Evolutionary conservation across 1,140 invertebrate genomes (phyloP).

Genomic region (Atta texana): DNA sequence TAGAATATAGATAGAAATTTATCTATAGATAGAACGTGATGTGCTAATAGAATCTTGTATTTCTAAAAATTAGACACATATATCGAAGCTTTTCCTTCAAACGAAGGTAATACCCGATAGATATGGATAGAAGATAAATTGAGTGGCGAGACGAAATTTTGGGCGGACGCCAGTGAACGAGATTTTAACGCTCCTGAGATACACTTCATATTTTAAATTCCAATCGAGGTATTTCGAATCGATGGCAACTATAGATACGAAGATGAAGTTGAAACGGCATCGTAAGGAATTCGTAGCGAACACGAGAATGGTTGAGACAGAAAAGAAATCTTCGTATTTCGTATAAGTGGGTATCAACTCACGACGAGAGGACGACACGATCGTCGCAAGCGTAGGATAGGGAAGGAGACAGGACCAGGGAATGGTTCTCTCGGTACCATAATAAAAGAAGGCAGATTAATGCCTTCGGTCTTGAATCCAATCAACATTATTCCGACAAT

Average conservation of each 20-base stretch:
- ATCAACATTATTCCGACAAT: constrained; percentile 86
- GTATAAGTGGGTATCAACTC: constrained; percentile 60
- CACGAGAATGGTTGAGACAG: constrained; percentile 19
- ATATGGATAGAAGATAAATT: too few species aligned
- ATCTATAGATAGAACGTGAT: constrained; percentile 1
- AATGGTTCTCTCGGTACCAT: constrained; percentile 75
- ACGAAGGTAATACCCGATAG: constrained; percentile 22
- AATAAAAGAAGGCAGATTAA: constrained; percentile 86
- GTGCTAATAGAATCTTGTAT: not conserved
- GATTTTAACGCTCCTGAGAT: constrained; percentile 46
- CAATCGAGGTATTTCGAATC: constrained; percentile 46
- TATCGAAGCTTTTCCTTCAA: not conserved
- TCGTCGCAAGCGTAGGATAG: not conserved
- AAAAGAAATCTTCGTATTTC: constrained; percentile 57
- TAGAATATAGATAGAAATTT: not conserved
- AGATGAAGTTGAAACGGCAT: constrained; percentile 13
- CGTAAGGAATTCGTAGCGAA: not conserved
- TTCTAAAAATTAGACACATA: not conserved
- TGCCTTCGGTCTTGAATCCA: constrained; percentile 85
- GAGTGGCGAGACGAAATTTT: constrained; percentile 41
- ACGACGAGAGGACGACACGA: constrained; percentile 32
- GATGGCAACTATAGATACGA: constrained; percentile 36
- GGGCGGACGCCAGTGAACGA: constrained; percentile 47
- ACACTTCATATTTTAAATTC: constrained; percentile 59
- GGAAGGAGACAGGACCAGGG: constrained; percentile 37